These are phyloP conservation scores for Aphidius gifuensis DNA, from an alignment of 1,140 invertebrate genomes.

Conservation along the genomic window DNA sequence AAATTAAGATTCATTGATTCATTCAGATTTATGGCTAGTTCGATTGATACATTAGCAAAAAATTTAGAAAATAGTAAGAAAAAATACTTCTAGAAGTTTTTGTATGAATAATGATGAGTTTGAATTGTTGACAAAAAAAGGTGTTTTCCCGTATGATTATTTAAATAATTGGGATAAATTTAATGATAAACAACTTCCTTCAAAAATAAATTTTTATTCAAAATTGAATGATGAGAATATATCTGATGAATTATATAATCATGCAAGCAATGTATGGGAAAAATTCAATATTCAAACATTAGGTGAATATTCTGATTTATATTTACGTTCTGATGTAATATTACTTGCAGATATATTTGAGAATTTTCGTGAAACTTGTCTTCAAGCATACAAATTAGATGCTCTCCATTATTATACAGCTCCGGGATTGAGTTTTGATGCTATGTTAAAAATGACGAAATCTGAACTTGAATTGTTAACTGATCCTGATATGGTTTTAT, in stretches of 20 bases:
- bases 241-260: constrained; percentile 14
- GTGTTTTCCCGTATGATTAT: constrained; percentile 43
- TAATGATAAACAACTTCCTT: constrained; percentile 38
- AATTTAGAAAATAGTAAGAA: constrained; percentile 26
- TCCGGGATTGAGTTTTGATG: too few relatives aligned
- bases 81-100: constrained; percentile 20
- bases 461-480: too few relatives aligned
- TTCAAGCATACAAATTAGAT: too few relatives aligned
- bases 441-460: too few relatives aligned
- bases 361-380: too few relatives aligned
- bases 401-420: too few relatives aligned
- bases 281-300: neutral
- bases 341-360: constrained; percentile 21
- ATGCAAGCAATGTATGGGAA: neutral
- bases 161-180: constrained; percentile 34
- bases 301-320: constrained; percentile 4
- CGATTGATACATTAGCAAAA: constrained; percentile 11
- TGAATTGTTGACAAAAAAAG: constrained; percentile 25
- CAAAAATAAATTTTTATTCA: constrained; percentile 43
- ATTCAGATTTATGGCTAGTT: constrained; percentile 28
- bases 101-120: constrained; percentile 17
- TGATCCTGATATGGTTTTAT: too few relatives aligned
- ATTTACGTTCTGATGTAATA: neutral
- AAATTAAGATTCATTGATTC: constrained; percentile 34
- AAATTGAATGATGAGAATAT: constrained; percentile 37